Conservation (phyloP, 2,888 invertebrate species). For the Thysanoteuthis rhombus region DNA sequence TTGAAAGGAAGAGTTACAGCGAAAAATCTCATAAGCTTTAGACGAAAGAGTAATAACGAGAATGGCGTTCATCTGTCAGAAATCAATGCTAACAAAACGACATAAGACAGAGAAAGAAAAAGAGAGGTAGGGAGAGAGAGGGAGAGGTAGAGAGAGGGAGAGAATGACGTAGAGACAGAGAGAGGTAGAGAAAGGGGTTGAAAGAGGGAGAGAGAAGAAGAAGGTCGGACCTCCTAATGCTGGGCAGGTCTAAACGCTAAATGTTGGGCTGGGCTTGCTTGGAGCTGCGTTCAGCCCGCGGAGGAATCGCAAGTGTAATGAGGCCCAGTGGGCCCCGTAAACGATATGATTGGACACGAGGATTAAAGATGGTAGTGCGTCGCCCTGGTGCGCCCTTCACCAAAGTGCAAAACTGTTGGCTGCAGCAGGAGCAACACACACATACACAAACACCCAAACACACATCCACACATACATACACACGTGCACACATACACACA, state of each 20-base stretch:
- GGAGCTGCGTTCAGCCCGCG: not conserved
- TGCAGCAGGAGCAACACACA: not conserved
- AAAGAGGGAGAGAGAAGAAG: not conserved
- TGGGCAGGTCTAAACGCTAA: not conserved
- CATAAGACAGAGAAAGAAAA: too few relatives aligned
- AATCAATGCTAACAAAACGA: too few relatives aligned
- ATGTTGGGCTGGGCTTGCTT: not conserved
- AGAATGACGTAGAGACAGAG: not conserved
- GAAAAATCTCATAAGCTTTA: too few relatives aligned
- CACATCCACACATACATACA: not conserved
- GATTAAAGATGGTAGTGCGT: not conserved
- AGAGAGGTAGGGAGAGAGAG: not conserved
- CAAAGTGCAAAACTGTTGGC: not conserved
- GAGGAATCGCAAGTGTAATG: constrained; percentile 12
- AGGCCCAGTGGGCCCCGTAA: constrained; percentile 12
- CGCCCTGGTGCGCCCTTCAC: not conserved
- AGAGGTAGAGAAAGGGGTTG: not conserved
- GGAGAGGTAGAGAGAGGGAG: not conserved
- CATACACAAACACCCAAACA: not conserved
- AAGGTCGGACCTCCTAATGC: not conserved
- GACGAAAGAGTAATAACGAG: too few relatives aligned
- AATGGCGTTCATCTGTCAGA: too few relatives aligned
- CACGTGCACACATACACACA: not conserved
- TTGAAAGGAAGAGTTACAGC: too few relatives aligned
- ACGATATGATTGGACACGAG: not conserved